Conservation (phyloP, 2,113 vertebrate genomes). For the Microcebus ravelobensis region DNA sequence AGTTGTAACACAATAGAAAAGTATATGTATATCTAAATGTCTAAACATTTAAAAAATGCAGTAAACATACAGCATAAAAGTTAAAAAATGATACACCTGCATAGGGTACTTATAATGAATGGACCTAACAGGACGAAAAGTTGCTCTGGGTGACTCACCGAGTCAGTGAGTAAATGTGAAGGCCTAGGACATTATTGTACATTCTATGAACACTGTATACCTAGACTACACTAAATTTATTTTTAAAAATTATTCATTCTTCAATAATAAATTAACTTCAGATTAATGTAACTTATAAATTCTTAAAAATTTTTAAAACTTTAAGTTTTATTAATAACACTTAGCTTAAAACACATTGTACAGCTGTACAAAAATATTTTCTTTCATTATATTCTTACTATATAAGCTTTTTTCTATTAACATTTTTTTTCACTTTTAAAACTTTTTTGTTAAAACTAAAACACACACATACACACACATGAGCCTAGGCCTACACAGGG, state of each 20-base stretch:
- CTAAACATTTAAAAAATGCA: background rate
- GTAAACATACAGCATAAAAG: background rate
- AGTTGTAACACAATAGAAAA: background rate
- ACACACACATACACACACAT: background rate
- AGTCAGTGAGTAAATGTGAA: background rate
- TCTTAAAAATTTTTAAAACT: background rate
- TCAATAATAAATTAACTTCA: background rate
- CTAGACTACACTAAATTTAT: background rate
- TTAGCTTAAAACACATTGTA: background rate
- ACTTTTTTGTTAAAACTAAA: background rate
- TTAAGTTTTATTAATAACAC: background rate
- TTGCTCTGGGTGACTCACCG: background rate
- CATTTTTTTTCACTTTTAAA: background rate
- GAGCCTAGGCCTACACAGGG: background rate
- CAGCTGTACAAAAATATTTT: background rate
- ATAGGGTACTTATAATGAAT: background rate
- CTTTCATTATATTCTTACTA: background rate
- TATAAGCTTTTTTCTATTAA: background rate
- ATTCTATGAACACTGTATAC: background rate
- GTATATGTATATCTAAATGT: background rate
- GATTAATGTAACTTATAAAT: background rate
- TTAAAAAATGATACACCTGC: no score
- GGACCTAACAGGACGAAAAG: background rate
- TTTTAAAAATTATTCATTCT: background rate
- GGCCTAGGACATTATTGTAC: background rate